phyloP scores from a whole-genome alignment of 2,113 vertebrate genomes.

The Pachycephala philippinensis region DNA sequence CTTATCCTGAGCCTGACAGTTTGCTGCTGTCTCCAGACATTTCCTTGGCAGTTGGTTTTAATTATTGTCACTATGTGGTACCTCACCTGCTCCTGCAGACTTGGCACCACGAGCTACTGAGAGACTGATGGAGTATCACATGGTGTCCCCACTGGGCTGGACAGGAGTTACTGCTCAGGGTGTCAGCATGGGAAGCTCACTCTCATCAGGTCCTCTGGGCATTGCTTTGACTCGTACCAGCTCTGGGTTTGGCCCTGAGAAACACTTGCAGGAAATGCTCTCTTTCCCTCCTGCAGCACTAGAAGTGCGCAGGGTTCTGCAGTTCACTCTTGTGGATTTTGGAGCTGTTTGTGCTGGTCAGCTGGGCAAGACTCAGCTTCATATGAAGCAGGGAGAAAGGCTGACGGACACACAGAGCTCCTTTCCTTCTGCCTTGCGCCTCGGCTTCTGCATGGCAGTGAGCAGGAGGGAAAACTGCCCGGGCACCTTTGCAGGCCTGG shows the following conservation, averaged over 20 bases:
- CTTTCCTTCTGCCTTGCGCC: rapidly evolving
- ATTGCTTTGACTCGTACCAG: neutral
- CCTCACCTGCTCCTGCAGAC: constrained; percentile 12
- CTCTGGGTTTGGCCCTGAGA: neutral
- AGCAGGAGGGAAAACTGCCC: neutral
- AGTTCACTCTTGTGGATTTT: neutral
- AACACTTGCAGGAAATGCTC: neutral
- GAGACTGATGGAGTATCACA: neutral
- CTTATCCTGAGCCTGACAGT: neutral
- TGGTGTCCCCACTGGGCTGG: neutral
- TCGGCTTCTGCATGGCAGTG: rapidly evolving
- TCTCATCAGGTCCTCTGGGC: neutral
- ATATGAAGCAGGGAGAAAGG: rapidly evolving
- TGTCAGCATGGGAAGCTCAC: neutral
- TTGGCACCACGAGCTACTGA: neutral
- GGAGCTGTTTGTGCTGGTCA: neutral
- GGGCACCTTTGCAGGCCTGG: rapidly evolving
- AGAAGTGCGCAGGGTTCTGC: neutral
- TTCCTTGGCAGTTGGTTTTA: neutral
- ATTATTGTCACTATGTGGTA: neutral
- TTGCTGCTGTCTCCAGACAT: neutral
- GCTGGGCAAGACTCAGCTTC: neutral
- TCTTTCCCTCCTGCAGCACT: neutral
- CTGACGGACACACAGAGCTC: neutral
- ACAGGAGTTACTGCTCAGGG: neutral